phyloP scores from a whole-genome alignment of 2,888 invertebrate species.

The Ochropacha duplaris region DNA sequence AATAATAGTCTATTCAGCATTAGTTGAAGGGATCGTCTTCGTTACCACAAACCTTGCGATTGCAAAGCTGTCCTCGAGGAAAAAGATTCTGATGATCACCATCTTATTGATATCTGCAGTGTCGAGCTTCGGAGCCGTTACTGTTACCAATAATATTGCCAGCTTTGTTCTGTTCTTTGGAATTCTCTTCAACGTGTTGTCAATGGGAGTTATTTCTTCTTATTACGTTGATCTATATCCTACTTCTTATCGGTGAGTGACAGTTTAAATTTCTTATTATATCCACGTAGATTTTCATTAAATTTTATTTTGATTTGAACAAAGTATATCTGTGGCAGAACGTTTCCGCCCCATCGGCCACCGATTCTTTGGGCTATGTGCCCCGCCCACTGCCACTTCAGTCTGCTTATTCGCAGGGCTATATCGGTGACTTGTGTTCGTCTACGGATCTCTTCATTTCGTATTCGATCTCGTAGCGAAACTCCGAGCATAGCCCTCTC shows the following conservation, averaged over 20 bases:
- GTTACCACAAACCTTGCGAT: slow-evolving; percentile 18
- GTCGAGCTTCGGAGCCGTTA: slow-evolving; percentile 14
- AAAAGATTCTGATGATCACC: slow-evolving; percentile 17
- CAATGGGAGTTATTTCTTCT: slow-evolving; percentile 15
- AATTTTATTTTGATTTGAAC: too few species aligned
- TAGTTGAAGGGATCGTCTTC: slow-evolving; percentile 8
- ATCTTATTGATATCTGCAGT: slow-evolving; percentile 11
- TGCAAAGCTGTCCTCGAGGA: slow-evolving; percentile 19
- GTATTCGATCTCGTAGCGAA: too few species aligned
- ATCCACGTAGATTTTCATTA: too few species aligned
- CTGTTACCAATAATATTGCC: slow-evolving; percentile 15
- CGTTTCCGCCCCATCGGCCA: too few species aligned
- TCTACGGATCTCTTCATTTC: too few species aligned
- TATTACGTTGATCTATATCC: slow-evolving; percentile 24
- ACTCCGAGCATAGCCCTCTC: too few species aligned
- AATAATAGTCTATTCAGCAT: background rate
- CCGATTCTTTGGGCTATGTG: too few species aligned
- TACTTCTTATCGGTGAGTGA: slow-evolving; percentile 24
- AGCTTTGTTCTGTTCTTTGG: slow-evolving; percentile 15
- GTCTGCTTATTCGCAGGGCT: too few species aligned
- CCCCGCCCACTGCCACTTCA: too few species aligned
- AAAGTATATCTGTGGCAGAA: too few species aligned
- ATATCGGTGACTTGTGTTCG: too few species aligned
- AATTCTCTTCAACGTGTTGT: slow-evolving; percentile 1
- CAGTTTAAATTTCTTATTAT: background rate